Evolutionary conservation across 2,888 invertebrate species (phyloP).

Genomic region (Orthosia gracilis): DNA sequence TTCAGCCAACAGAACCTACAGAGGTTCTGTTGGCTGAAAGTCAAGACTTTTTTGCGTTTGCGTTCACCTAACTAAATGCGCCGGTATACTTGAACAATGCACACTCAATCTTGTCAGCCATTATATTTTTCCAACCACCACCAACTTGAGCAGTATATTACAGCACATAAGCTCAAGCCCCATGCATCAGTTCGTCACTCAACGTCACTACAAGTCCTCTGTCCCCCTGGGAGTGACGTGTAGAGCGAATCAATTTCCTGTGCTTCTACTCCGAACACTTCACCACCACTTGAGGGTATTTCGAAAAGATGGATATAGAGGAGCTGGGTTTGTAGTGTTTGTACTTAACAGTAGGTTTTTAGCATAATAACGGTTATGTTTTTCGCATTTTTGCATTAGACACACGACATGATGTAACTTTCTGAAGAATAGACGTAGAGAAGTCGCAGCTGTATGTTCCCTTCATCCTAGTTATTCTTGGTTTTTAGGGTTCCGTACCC

Average conservation of each 20-base stretch:
- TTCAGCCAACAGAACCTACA: background rate
- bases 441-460: no score
- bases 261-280: conserved; percentile 46
- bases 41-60: background rate
- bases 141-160: conserved; percentile 15
- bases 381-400: background rate
- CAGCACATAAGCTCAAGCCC: conserved; percentile 25
- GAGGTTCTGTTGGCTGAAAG: background rate
- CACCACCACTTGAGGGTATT: conserved; percentile 43
- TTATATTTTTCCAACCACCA: background rate
- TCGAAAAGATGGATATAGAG: conserved; percentile 25
- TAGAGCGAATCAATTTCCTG: conserved; percentile 67
- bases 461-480: no score
- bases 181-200: conserved; percentile 52
- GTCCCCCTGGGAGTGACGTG: conserved; percentile 65
- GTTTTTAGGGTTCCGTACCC: no score
- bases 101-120: background rate
- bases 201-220: conserved; percentile 51
- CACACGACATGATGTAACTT: no score
- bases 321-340: conserved; percentile 9
- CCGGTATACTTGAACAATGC: background rate
- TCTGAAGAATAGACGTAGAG: no score
- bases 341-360: conserved; percentile 1
- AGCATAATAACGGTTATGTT: background rate
- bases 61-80: no score